These are phyloP conservation scores for Trichomycterus rosablanca DNA, from an alignment of 2,113 vertebrate species.

Conservation along the genomic window DNA sequence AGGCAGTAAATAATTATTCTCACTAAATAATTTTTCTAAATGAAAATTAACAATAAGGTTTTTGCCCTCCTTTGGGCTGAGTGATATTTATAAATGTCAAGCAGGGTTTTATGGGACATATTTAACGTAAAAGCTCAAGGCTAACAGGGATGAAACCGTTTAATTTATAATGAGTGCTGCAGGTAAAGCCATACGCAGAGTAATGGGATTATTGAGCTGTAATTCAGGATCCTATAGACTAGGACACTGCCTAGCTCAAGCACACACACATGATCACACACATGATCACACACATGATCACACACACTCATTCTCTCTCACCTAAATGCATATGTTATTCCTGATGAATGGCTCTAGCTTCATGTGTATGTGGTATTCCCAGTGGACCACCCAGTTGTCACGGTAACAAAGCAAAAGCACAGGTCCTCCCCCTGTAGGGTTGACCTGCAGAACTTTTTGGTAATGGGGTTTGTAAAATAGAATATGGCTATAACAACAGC, in stretches of 20 bases:
- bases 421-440: conserved; percentile 32
- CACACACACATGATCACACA: conserved; percentile 18
- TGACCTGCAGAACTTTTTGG: conserved; percentile 44
- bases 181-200: conserved; percentile 19
- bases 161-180: conserved; percentile 28
- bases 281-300: too few species aligned
- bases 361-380: conserved; percentile 42
- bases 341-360: conserved; percentile 33
- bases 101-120: conserved; percentile 29
- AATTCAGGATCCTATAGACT: conserved; percentile 14
- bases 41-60: conserved; percentile 5
- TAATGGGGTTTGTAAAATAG: too few species aligned
- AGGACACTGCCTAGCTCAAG: conserved; percentile 1
- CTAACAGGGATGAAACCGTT: conserved; percentile 5
- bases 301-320: conserved; percentile 16
- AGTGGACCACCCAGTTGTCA: conserved; percentile 35
- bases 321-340: conserved; percentile 18
- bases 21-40: conserved; percentile 26
- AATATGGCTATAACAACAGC: too few species aligned
- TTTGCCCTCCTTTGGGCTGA: conserved; percentile 8
- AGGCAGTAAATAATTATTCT: conserved; percentile 12
- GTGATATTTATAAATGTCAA: conserved; percentile 38
- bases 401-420: conserved; percentile 43
- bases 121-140: conserved; percentile 32
- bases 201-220: conserved; percentile 19